A percentile compares a stretch with the other conserved stretches of the same genome.
These are phyloP conservation scores for Leguminivora glycinivorella DNA, from an alignment of 1,140 invertebrate species.

Conservation along the genomic window DNA sequence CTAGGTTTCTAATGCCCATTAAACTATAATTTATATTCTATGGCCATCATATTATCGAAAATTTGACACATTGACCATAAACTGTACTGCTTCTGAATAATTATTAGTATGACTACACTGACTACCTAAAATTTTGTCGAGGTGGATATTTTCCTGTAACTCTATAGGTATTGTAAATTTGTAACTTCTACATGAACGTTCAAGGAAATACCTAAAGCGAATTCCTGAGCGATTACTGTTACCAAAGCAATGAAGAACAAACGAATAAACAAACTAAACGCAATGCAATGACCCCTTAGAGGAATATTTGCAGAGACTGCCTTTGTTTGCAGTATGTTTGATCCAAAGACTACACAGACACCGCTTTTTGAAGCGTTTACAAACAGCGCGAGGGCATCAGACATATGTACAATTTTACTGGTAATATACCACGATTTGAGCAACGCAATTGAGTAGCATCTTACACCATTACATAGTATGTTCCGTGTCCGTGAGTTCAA, in stretches of 20 bases:
- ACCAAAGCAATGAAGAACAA: not conserved
- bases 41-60: constrained; percentile 13
- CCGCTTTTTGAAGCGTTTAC: too few species aligned
- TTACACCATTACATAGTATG: too few species aligned
- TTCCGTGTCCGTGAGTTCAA: too few species aligned
- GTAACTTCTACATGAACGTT: not conserved
- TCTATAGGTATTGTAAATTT: too few species aligned
- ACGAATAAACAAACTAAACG: not conserved
- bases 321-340: not conserved
- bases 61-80: constrained; percentile 26
- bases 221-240: constrained; percentile 1
- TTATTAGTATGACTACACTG: too few species aligned
- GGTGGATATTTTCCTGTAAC: too few species aligned
- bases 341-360: too few species aligned
- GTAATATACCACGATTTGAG: too few species aligned
- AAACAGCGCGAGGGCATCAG: too few species aligned
- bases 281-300: not conserved
- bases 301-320: not conserved
- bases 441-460: too few species aligned
- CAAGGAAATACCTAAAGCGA: not conserved
- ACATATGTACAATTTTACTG: too few species aligned
- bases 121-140: not conserved
- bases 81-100: not conserved
- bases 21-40: constrained; percentile 9
- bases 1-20: constrained; percentile 6